A percentile compares a stretch with the other conserved stretches of the same genome.
phyloP scores from a whole-genome alignment of 2,797 vertebrate genomes.

The Podarcis siculus region DNA sequence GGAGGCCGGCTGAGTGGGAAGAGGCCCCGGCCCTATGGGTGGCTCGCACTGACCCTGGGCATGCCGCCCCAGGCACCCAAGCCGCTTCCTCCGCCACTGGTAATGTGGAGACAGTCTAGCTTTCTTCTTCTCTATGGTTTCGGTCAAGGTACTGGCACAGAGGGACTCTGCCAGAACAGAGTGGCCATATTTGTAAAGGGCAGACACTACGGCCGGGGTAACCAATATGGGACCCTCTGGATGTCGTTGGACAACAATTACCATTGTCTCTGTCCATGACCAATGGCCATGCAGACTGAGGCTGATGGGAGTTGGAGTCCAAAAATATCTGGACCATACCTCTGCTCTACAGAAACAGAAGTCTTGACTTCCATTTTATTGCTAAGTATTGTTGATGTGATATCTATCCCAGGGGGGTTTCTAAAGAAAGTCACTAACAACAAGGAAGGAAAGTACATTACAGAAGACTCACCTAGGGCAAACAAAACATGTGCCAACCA shows the following conservation, averaged over 20 bases:
- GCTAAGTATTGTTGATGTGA: background rate
- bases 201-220: background rate
- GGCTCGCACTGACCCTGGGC: too few relatives aligned
- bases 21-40: too few relatives aligned
- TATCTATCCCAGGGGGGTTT: background rate
- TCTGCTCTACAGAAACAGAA: background rate
- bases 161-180: background rate
- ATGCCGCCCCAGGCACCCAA: rapidly evolving
- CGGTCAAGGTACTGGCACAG: background rate
- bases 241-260: too few relatives aligned
- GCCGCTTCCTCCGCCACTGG: too few relatives aligned
- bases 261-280: too few relatives aligned
- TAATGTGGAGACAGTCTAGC: background rate
- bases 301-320: too few relatives aligned
- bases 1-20: too few relatives aligned
- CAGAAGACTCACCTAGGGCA: background rate
- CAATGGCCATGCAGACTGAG: too few relatives aligned
- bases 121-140: background rate
- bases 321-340: too few relatives aligned
- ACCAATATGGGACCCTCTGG: too few relatives aligned
- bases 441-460: background rate
- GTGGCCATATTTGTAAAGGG: background rate
- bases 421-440: background rate
- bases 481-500: background rate
- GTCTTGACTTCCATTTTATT: background rate